These are phyloP conservation scores for Marasmarcha lunaedactyla DNA, from an alignment of 2,888 invertebrate genomes.

Conservation along the genomic window DNA sequence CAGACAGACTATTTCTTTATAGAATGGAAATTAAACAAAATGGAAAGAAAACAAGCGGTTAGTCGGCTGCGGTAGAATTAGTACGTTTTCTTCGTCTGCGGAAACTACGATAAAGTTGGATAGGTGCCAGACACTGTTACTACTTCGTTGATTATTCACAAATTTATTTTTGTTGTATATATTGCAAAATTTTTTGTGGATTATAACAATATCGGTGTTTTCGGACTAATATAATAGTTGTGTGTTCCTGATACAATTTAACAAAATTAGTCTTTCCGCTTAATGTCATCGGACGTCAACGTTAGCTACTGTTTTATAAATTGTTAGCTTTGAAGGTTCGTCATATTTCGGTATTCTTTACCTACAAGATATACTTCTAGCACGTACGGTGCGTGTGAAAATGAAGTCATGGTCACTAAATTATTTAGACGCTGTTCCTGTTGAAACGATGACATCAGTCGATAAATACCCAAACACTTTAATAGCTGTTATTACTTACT, in stretches of 20 bases:
- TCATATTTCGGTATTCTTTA: slow-evolving; percentile 11
- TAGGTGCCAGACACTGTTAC: slow-evolving; percentile 24
- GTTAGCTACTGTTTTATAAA: too few species aligned
- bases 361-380: slow-evolving; percentile 14
- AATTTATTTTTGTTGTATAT: slow-evolving; percentile 25
- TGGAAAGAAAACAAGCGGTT: too few species aligned
- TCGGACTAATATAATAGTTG: too few species aligned
- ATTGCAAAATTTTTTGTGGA: not conserved
- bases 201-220: not conserved
- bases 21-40: too few species aligned
- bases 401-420: slow-evolving; percentile 27
- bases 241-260: too few species aligned
- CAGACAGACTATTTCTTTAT: too few species aligned
- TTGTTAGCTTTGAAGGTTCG: too few species aligned
- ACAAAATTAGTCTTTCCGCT: too few species aligned
- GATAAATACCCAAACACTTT: not conserved
- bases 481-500: too few species aligned
- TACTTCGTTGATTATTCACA: slow-evolving; percentile 30
- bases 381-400: slow-evolving; percentile 21
- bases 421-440: slow-evolving; percentile 23
- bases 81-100: not conserved
- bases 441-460: not conserved
- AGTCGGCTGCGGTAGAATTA: too few species aligned
- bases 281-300: too few species aligned
- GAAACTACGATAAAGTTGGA: slow-evolving; percentile 22